A percentile compares a stretch with the other conserved stretches of the same genome.
Conservation (phyloP, 2,888 invertebrate species). For the Ophion slaviceki region DNA sequence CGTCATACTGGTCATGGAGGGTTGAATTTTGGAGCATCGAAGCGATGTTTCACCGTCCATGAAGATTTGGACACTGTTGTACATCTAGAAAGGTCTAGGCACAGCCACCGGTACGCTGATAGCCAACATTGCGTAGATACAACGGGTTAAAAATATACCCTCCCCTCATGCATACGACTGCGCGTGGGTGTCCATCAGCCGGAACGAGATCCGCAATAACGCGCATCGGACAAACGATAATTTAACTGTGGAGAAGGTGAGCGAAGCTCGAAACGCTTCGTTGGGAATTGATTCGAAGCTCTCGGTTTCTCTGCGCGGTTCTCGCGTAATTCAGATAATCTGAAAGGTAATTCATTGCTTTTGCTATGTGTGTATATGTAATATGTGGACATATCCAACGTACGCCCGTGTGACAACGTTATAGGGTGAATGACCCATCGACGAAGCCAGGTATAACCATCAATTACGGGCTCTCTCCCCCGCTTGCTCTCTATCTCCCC, state of each 20-base stretch:
- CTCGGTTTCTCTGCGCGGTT: slow-evolving; percentile 17
- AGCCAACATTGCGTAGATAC: too few species aligned
- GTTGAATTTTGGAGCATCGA: too few species aligned
- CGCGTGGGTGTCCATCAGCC: too few species aligned
- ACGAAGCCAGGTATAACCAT: slow-evolving; percentile 50
- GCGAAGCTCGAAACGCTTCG: slow-evolving; percentile 54
- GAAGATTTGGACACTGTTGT: too few species aligned
- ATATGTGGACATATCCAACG: slow-evolving; percentile 22
- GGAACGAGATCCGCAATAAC: slow-evolving; percentile 45
- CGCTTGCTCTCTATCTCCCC: slow-evolving; percentile 9
- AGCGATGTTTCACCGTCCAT: too few species aligned
- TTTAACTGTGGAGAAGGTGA: slow-evolving; percentile 51
- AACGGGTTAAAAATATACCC: too few species aligned
- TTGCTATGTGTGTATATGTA: slow-evolving; percentile 7
- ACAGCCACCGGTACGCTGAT: too few species aligned
- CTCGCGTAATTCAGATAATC: slow-evolving; percentile 65
- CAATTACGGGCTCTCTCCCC: slow-evolving; percentile 51
- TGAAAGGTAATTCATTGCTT: slow-evolving; percentile 61
- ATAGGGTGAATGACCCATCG: slow-evolving; percentile 35
- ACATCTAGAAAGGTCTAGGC: too few species aligned
- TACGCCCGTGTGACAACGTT: slow-evolving; percentile 46
- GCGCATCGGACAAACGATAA: slow-evolving; percentile 60
- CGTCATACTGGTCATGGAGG: too few species aligned
- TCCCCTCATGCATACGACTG: too few species aligned
- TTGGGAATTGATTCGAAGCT: slow-evolving; percentile 61